These are phyloP conservation scores for Montipora capitata DNA, from an alignment of 92 coral and sea anemone species.

Conservation along the genomic window DNA sequence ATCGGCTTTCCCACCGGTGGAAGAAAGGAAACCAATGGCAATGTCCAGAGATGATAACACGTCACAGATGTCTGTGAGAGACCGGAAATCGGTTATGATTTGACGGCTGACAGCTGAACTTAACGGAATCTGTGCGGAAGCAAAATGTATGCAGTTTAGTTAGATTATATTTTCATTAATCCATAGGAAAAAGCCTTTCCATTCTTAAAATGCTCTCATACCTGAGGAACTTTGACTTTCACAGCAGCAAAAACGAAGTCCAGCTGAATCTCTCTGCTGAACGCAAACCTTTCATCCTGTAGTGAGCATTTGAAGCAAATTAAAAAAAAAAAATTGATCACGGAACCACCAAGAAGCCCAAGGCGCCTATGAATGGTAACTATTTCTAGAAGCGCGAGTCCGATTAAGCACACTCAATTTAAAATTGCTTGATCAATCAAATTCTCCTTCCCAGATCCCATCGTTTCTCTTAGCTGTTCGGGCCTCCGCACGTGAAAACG, in stretches of 20 bases:
- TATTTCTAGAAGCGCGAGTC: too few relatives aligned
- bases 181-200: too few relatives aligned
- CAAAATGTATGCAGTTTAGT: too few relatives aligned
- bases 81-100: constrained; percentile 70
- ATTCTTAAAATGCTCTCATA: neutral
- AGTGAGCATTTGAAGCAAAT: neutral
- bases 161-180: too few relatives aligned
- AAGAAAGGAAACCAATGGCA: constrained; percentile 88
- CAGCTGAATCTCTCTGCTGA: constrained; percentile 69
- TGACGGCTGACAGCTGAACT: constrained; percentile 63
- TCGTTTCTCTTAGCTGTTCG: too few relatives aligned
- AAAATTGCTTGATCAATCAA: too few relatives aligned
- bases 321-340: neutral
- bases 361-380: too few relatives aligned
- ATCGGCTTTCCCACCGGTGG: constrained; percentile 84
- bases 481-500: too few relatives aligned
- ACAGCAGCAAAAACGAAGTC: constrained; percentile 75
- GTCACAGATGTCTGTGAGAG: constrained; percentile 86
- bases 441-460: too few relatives aligned
- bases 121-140: constrained; percentile 57
- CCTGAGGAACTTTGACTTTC: constrained; percentile 70
- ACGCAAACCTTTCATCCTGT: constrained; percentile 75
- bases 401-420: too few relatives aligned
- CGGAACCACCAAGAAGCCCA: too few relatives aligned
- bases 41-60: constrained; percentile 83